A percentile compares a stretch with the other conserved stretches of the same genome.
Evolutionary conservation across 2,797 vertebrate genomes (phyloP).

Genomic region (Tauraco hartlaubi): DNA sequence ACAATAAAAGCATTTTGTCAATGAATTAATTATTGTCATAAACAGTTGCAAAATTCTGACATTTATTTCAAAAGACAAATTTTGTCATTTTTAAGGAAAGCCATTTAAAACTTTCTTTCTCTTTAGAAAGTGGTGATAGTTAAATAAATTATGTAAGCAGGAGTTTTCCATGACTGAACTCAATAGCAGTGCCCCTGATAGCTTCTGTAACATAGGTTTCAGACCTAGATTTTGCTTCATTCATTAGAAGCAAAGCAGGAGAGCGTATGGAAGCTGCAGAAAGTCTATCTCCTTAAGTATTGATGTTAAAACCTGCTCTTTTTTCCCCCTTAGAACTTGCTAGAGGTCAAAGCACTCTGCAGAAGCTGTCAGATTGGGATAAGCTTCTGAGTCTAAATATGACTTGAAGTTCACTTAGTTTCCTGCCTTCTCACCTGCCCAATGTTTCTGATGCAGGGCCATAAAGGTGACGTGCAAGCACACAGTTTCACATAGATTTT

Average conservation of each 20-base stretch:
- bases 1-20: neutral
- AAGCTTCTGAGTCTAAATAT: neutral
- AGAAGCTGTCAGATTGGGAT: neutral
- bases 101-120: neutral
- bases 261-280: neutral
- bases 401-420: neutral
- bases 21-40: neutral
- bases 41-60: neutral
- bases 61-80: neutral
- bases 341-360: neutral
- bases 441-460: neutral
- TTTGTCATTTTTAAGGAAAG: neutral
- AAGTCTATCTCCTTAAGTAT: neutral
- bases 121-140: neutral
- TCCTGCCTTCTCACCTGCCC: neutral
- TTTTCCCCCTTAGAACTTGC: neutral
- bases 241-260: neutral
- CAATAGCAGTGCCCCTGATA: neutral
- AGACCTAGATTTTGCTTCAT: neutral
- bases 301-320: rapidly evolving
- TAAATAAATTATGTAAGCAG: neutral
- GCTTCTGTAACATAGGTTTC: neutral
- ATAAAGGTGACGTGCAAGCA: neutral
- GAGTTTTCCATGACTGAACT: neutral
- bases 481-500: neutral